These are phyloP conservation scores for Oscheius onirici DNA, from an alignment of 2,888 invertebrate species.

Conservation along the genomic window DNA sequence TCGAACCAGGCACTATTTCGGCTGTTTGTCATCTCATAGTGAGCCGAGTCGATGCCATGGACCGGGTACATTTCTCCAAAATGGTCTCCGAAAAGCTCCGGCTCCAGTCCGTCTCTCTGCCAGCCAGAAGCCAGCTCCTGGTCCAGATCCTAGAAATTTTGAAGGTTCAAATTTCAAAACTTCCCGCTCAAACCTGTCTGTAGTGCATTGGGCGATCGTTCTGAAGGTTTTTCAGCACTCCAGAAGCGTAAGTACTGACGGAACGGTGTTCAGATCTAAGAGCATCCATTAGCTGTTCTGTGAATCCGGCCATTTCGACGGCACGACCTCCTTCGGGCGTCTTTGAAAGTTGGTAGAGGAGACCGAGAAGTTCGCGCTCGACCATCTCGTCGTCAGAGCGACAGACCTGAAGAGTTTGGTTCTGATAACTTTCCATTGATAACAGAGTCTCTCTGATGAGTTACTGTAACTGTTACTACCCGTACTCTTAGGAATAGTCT, in stretches of 20 bases:
- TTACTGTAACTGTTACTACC: too few species aligned
- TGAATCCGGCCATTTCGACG: slow-evolving; percentile 39
- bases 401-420: slow-evolving; percentile 37
- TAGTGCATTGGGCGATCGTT: slow-evolving; percentile 40
- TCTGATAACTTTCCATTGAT: too few species aligned
- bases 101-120: slow-evolving; percentile 66
- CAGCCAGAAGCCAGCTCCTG: slow-evolving; percentile 46
- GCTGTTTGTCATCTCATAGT: slow-evolving; percentile 42
- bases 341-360: slow-evolving; percentile 69
- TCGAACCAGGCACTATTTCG: slow-evolving; percentile 63
- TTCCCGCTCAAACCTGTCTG: slow-evolving; percentile 11
- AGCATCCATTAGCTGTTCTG: slow-evolving; percentile 41
- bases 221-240: slow-evolving; percentile 66
- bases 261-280: slow-evolving; percentile 44
- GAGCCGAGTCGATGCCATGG: slow-evolving; percentile 40
- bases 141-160: slow-evolving; percentile 31
- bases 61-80: slow-evolving; percentile 61
- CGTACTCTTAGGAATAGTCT: too few species aligned
- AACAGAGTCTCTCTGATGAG: too few species aligned
- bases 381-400: slow-evolving; percentile 64
- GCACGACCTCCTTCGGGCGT: slow-evolving; percentile 60
- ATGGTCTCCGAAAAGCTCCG: slow-evolving; percentile 64
- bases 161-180: not conserved
- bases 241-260: slow-evolving; percentile 65
- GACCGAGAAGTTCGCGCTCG: slow-evolving; percentile 68